Percentiles rank a stretch among this genome's conserved stretches.
Conservation (phyloP, 2,888 invertebrate species). For the Linnaemya vulpina region DNA sequence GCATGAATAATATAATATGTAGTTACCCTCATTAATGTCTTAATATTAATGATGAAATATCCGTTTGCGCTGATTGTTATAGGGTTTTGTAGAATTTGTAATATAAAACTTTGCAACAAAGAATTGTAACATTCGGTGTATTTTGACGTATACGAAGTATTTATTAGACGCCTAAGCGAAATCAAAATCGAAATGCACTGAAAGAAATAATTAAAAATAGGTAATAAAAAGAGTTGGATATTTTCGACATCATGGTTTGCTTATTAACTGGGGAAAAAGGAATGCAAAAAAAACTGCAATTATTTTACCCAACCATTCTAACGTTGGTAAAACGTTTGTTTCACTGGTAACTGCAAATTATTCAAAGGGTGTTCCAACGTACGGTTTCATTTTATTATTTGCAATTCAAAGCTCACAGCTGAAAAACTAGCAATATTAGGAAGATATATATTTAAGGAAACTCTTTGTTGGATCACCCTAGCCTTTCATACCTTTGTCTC, state of each 20-base stretch:
- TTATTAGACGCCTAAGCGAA: constrained; percentile 73
- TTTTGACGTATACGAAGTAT: constrained; percentile 54
- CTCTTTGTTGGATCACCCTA: too few species aligned
- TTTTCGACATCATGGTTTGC: too few species aligned
- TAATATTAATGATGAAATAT: constrained; percentile 76
- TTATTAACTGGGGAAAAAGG: too few species aligned
- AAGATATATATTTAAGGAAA: too few species aligned
- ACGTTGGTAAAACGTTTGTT: too few species aligned
- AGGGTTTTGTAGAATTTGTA: constrained; percentile 77
- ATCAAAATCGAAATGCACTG: constrained; percentile 74
- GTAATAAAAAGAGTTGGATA: too few species aligned
- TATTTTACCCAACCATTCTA: too few species aligned
- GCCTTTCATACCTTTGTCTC: constrained; percentile 74
- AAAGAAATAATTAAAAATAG: neutral
- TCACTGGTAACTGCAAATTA: too few species aligned
- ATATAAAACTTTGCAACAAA: constrained; percentile 75
- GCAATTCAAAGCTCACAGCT: too few species aligned
- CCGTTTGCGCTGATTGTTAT: constrained; percentile 75
- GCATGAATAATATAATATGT: neutral
- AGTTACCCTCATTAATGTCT: constrained; percentile 76
- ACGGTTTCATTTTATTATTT: too few species aligned
- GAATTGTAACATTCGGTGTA: constrained; percentile 73
- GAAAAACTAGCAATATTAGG: too few species aligned
- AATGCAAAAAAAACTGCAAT: neutral
- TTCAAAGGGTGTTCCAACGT: too few species aligned